These are phyloP conservation scores for Actinemys pallida DNA, from an alignment of 2,113 vertebrate genomes.

Conservation along the genomic window DNA sequence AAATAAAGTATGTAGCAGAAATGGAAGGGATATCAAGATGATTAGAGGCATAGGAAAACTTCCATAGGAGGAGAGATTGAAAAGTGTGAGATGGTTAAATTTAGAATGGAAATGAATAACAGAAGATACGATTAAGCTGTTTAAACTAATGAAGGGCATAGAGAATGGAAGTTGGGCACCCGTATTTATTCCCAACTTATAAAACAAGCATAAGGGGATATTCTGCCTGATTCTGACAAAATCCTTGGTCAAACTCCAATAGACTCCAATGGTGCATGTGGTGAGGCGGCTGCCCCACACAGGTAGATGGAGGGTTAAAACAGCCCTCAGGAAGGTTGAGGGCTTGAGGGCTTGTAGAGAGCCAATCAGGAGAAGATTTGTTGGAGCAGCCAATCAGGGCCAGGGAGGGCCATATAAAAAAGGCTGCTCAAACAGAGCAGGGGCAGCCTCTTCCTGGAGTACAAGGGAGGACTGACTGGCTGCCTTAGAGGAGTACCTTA, in stretches of 20 bases:
- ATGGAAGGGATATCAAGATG: neutral
- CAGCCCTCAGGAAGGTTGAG: too few species aligned
- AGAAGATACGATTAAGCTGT: neutral
- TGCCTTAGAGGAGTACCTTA: too few species aligned
- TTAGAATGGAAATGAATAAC: neutral
- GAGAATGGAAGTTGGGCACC: neutral
- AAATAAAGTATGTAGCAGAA: neutral
- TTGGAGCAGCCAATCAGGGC: too few species aligned
- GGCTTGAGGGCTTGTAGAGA: too few species aligned
- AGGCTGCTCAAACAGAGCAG: too few species aligned
- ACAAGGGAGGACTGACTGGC: too few species aligned
- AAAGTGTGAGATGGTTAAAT: neutral
- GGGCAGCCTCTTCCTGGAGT: too few species aligned
- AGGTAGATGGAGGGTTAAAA: too few species aligned
- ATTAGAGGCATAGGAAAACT: neutral
- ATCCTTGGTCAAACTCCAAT: neutral
- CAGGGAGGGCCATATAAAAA: too few species aligned
- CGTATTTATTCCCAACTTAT: neutral
- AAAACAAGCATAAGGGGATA: neutral
- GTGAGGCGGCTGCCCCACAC: too few species aligned
- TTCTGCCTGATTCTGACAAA: neutral
- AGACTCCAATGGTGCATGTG: too few species aligned
- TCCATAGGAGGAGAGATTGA: neutral
- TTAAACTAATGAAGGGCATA: neutral
- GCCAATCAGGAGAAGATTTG: too few species aligned